Base-by-base conservation (phyloP, 2,113 vertebrate species). In the Amphiprion percula region DNA sequence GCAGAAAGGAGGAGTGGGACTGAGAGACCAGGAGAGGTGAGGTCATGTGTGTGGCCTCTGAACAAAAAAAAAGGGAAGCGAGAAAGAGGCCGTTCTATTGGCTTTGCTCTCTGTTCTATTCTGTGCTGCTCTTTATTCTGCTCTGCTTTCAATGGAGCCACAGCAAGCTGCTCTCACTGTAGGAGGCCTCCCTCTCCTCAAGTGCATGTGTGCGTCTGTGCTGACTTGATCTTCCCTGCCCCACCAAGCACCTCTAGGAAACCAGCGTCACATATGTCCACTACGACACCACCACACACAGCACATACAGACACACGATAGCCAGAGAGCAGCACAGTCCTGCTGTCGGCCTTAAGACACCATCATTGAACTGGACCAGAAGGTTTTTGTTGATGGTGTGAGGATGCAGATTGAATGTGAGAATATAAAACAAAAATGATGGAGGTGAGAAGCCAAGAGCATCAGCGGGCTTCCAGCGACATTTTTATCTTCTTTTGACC, bases 181-280 rank as follows among this genome's bases (percentile, higher is more conserved):
- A 53, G 85, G 86, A 79, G 81, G 80, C 82, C 84, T 69, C 59
- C 68, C 50, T 15, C 11, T 60, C 68, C 64, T 76, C 77, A 63
- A 61, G 76, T 65, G 47, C 26, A 24, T 66, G 72, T 80, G 71
- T 74, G 71, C 60, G 37, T 71, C 12, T 75, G 44, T 60, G 79
- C 86, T 82, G 68, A 55, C 73, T 62, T 80, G 81, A 79, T 83
- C 73, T 67, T 66, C 81, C 69, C 68, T 82, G 80, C 71, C 58
- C 82, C 74, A 73, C 68, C 47, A 47, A 79, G 79, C 66, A 75
- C 53, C 85, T 80, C 65, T 37, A 74, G 80, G 63, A 62, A 73
- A 64, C 62, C 55, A 50, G 53, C 69, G 47, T 77, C 76, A 82
- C 62, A 73, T 69, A 74, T 77, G 81, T 53, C 67, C 74, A 47